Base-by-base conservation (phyloP, 2,113 vertebrate genomes). In the Rissa tridactyla region DNA sequence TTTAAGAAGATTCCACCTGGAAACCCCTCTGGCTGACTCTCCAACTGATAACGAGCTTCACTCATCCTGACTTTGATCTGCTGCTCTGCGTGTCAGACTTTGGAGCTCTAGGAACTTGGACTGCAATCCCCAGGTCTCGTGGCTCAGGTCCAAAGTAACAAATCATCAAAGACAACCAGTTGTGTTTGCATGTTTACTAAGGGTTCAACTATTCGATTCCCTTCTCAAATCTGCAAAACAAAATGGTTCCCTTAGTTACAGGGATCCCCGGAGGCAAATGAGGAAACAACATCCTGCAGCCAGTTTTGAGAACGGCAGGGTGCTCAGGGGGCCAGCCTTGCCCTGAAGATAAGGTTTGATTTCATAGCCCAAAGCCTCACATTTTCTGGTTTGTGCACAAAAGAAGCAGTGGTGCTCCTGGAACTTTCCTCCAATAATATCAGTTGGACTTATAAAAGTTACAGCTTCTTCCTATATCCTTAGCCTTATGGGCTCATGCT, bases 1-100 rank as follows among this genome's bases (percentile, higher is more conserved):
- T 98, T 98, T 98, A 98, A 92, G 97, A 95, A 93, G 92, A 97
- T 97, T 97, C 97, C 91, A 89, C 94, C 92, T 95, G 89, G 69
- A 96, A 97, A 82, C 68, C 40, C 71, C 68, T 90, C 91, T 94
- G 85, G 85, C 84, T 4, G 5, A 65, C 51, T 96, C 90, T 94
- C 65, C 68, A 51, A 38, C 58, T 49, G 91, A 93, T 97, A 96
- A 95, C 23, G 47, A 96, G 92, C 71, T 86, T 91, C 82, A 57
- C 72, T 92, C 86, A 75, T 95, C 92, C 79, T 60, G 47, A 66
- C 72, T 96, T 85, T 90, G 92, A 95, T 93, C 89, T 91, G 73
- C 92, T 96, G 84, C 93, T 96, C 76, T 78, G 79, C 36, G 2
- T 86, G 90, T 90, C 92, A 79, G 57, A 60, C 32, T 5, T 78